Conservation (phyloP, 2,113 vertebrate genomes). For the Hystrix cristata region DNA sequence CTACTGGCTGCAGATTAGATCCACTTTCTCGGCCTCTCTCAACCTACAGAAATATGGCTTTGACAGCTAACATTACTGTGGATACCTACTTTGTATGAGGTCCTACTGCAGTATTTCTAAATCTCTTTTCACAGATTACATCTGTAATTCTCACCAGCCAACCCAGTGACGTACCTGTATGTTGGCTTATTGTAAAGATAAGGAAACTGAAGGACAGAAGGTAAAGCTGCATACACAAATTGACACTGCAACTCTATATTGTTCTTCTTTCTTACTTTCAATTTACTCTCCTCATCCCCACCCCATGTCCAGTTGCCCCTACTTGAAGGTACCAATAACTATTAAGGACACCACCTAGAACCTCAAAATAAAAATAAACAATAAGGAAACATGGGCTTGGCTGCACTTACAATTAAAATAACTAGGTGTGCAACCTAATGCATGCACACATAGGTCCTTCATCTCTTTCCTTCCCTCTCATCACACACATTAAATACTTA, state of each 20-base stretch:
- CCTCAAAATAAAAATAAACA: slow-evolving; percentile 17
- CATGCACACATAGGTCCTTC: background rate
- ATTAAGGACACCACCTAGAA: background rate
- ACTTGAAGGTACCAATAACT: background rate
- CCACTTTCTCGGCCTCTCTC: background rate
- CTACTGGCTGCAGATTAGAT: background rate
- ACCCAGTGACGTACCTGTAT: too few species aligned
- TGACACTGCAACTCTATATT: background rate
- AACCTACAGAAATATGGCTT: background rate
- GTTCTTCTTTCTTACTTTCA: background rate
- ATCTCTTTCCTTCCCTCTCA: background rate
- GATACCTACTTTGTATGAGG: background rate
- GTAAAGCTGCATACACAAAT: background rate
- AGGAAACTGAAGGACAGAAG: background rate
- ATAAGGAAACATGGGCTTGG: background rate
- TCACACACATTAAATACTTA: background rate
- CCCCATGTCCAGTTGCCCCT: background rate
- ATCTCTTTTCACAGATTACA: background rate
- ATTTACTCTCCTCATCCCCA: background rate
- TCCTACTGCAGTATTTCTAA: background rate
- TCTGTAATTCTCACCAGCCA: background rate
- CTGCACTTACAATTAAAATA: background rate
- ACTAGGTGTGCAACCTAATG: background rate
- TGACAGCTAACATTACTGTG: background rate
- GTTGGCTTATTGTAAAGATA: background rate